Evolutionary conservation across 1,140 invertebrate species (phyloP), one percentile per base, ranked within the genome.

Genomic region (Drosophila sucinea): DNA sequence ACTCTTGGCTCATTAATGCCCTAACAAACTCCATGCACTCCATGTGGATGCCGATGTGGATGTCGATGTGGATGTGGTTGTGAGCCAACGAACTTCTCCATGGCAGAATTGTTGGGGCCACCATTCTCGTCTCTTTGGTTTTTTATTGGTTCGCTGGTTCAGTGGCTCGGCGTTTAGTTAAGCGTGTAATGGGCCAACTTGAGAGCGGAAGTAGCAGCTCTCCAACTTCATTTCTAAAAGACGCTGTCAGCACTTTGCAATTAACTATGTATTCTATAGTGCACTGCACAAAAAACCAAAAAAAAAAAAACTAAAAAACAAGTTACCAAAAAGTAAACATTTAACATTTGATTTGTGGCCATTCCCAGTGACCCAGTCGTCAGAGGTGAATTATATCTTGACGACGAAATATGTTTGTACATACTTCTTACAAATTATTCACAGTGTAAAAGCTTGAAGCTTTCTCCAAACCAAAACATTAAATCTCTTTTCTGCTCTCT

Each of bases 101-200:
- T 32, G 4, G 55, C n/a, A n/a, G 27, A 7, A 41, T 41, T 38
- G n/a, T 3, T 40, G 35, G 8, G 23, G 3, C 23, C 11, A n/a
- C 27, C 17, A 11, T 30, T 55, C 33, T 35, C 30, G 33, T 6
- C 11, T 54, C 40, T 17, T 38, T 3, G 35, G 47, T 51, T 68
- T 67, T 67, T 87, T 82, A 81, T 85, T 86, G 81, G 79, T 87
- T 82, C 79, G 58, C 82, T 74, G 74, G 25, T 47, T 63, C 55
- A 27, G 54, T 44, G 64, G 51, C 65, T 27, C 29, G 35, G 65
- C 60, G 70, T 63, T 89, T 82, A 83, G 84, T 89, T 89, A 83
- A 89, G 84, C 83, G 83, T 87, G 73, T 87, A 87, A 87, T 89
- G 56, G 81, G 61, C 70, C 66, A 58, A 35, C n/a, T 60, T 30